Conservation (phyloP, 1,140 invertebrate genomes). For the Euura saliciscinereae region DNA sequence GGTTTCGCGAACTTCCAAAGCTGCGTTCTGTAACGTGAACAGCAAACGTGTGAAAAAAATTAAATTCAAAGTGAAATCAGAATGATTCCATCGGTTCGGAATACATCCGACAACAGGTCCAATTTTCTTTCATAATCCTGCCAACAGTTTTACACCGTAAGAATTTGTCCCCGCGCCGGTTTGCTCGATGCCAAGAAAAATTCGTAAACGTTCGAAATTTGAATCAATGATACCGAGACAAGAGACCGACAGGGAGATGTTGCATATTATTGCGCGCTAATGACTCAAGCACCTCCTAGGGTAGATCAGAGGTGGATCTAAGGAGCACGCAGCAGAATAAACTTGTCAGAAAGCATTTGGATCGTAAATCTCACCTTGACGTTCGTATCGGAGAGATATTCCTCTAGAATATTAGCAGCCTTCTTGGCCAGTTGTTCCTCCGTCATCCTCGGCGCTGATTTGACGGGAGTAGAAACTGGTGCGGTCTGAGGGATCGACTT, state of each 20-base stretch:
- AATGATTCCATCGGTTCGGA: background rate
- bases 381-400: conserved; percentile 30
- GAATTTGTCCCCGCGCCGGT: conserved; percentile 36
- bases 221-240: conserved; percentile 3
- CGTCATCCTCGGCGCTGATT: conserved; percentile 27
- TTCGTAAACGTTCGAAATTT: conserved; percentile 23
- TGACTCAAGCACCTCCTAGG: conserved; percentile 51
- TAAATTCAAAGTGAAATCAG: background rate
- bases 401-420: conserved; percentile 41
- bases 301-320: conserved; percentile 49
- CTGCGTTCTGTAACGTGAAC: conserved; percentile 22
- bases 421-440: conserved; percentile 41
- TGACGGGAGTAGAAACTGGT: conserved; percentile 33
- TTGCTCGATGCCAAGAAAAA: conserved; percentile 24
- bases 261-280: conserved; percentile 48
- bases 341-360: background rate
- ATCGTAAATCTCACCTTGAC: conserved; percentile 19
- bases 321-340: conserved; percentile 41
- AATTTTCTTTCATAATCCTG: too few relatives aligned
- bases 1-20: conserved; percentile 24
- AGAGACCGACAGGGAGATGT: conserved; percentile 7
- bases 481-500: conserved; percentile 39
- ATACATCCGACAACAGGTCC: background rate
- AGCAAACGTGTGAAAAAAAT: background rate
- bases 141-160: background rate